phyloP scores from a whole-genome alignment of 1,140 invertebrate genomes.

The Platyscapa corneri region DNA sequence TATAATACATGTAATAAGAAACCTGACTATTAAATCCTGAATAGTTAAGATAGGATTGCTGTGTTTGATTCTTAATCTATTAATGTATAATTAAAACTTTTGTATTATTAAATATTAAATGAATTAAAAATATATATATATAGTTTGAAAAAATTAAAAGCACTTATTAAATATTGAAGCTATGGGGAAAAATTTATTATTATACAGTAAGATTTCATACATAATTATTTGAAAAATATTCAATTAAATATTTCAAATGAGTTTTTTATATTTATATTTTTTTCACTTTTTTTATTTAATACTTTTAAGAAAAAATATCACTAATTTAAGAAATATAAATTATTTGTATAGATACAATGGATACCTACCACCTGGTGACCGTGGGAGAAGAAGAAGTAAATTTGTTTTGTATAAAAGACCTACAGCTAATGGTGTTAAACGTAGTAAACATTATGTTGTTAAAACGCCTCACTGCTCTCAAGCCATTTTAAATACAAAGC shows the following conservation, averaged over 20 bases:
- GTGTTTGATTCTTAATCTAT: background rate
- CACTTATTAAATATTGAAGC: too few species aligned
- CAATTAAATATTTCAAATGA: background rate
- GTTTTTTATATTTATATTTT: too few species aligned
- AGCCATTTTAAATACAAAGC: conserved; percentile 91
- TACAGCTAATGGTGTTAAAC: conserved; percentile 93
- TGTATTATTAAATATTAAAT: background rate
- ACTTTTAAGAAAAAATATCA: background rate
- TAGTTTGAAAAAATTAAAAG: too few species aligned
- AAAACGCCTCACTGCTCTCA: conserved; percentile 91
- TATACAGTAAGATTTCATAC: background rate
- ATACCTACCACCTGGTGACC: conserved; percentile 91
- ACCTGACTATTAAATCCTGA: background rate
- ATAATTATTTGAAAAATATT: background rate
- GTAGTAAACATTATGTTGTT: conserved; percentile 95
- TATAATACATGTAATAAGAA: conserved; percentile 22
- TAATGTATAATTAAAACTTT: background rate
- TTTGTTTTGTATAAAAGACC: conserved; percentile 91
- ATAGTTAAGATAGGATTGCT: conserved; percentile 19
- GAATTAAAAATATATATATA: too few species aligned
- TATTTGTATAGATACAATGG: conserved; percentile 91
- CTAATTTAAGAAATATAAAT: background rate
- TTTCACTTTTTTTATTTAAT: background rate
- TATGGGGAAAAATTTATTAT: background rate
- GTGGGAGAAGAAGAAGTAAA: conserved; percentile 93